Percentiles rank a stretch among this genome's conserved stretches.
Conservation (phyloP, 2,888 invertebrate species). For the Euplagia quadripunctaria region DNA sequence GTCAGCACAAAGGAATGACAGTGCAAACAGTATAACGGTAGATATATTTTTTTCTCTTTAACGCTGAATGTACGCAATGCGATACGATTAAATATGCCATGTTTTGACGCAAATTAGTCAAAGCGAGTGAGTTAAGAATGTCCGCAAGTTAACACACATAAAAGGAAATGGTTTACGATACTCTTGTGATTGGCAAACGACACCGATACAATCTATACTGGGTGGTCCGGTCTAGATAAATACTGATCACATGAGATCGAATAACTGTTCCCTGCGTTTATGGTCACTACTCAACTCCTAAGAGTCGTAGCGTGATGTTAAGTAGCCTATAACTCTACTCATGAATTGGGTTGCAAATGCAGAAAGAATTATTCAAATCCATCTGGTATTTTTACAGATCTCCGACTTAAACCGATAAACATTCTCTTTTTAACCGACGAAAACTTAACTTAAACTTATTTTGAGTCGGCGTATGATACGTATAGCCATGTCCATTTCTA, state of each 20-base stretch:
- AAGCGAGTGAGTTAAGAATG: conserved; percentile 29
- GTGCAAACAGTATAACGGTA: background rate
- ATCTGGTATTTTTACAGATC: no score
- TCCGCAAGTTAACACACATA: conserved; percentile 22
- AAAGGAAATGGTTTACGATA: conserved; percentile 26
- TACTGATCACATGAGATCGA: background rate
- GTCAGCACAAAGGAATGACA: no score
- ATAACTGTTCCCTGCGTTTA: background rate
- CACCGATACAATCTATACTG: conserved; percentile 5
- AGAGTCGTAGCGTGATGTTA: background rate
- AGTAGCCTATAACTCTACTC: no score
- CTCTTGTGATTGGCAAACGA: conserved; percentile 21
- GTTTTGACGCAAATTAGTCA: conserved; percentile 26
- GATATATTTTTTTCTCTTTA: background rate
- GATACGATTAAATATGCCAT: conserved; percentile 17
- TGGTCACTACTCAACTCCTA: background rate
- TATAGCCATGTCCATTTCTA: no score
- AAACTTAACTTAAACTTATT: no score
- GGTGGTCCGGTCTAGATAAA: conserved; percentile 17
- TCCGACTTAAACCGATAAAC: no score
- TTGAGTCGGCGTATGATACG: no score
- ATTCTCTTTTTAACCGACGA: no score
- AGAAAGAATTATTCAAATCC: no score
- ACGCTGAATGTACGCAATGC: conserved; percentile 1
- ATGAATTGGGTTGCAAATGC: no score